phyloP scores from a whole-genome alignment of 2,888 invertebrate genomes.

The Zygothrica quintamaculata region DNA sequence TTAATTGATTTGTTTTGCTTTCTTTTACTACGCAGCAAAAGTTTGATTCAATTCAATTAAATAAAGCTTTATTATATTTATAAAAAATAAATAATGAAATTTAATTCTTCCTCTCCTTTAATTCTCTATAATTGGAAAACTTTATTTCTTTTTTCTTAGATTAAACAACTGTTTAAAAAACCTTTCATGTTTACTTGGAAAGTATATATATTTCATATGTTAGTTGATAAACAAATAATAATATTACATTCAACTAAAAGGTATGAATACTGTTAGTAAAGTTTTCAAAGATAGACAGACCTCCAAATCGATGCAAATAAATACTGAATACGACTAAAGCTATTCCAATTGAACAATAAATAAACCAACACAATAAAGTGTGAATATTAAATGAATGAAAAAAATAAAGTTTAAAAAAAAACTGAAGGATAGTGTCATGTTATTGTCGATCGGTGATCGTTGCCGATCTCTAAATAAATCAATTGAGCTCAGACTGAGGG shows the following conservation, averaged over 20 bases:
- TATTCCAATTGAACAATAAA: conserved; percentile 32
- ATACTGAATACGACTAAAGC: conserved; percentile 4
- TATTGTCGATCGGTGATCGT: conserved; percentile 16
- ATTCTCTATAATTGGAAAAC: no score
- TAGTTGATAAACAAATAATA: neutral
- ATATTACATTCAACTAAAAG: conserved; percentile 1
- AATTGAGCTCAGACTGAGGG: conserved; percentile 31
- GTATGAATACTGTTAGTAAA: conserved; percentile 1
- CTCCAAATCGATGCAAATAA: conserved; percentile 5
- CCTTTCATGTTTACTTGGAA: no score
- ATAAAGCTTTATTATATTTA: neutral
- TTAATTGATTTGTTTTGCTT: conserved; percentile 23
- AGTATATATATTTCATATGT: no score
- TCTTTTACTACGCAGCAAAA: neutral
- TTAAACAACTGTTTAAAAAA: no score
- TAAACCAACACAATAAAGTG: conserved; percentile 25
- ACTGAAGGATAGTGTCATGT: conserved; percentile 33
- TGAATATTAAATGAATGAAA: conserved; percentile 32
- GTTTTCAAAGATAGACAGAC: conserved; percentile 15
- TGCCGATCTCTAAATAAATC: conserved; percentile 48
- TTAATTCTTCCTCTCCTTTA: no score
- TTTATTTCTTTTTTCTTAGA: no score
- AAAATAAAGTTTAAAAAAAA: no score
- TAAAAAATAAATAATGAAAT: no score
- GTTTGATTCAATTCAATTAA: neutral